Evolutionary conservation across 2,113 vertebrate genomes (phyloP), one percentile per base, ranked within the genome.

Genomic region (Tragelaphus imberbis): DNA sequence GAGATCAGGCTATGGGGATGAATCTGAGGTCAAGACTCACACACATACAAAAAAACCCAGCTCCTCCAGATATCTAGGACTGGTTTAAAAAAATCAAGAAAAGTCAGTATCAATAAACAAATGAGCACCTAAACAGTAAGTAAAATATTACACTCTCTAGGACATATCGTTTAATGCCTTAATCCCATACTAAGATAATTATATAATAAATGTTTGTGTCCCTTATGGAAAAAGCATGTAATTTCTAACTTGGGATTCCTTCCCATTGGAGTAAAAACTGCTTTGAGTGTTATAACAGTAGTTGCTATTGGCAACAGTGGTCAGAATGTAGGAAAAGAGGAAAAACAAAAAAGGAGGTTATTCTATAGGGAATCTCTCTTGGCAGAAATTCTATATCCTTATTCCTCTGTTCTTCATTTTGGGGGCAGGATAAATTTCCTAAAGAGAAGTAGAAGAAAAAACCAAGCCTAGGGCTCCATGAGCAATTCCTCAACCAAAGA

Each of bases 301-400:
- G 93, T 94, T 97, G 93, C 79, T 53, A 90, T 65, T 53, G 89
- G 96, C 91, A 97, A 96, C 93, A 51, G 55, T 47, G 51, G 36
- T 80, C 91, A 88, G 51, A 61, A 4, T 49, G 55, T 36, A n/a
- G 25, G 75, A 93, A 81, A 88, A 91, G 12, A 8, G 14, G 36
- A 19, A 65, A 88, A 88, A 49, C 11, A 36, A 30, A 59, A 88
- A 61, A 17, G 0, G 71, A 77, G 1, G 58, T 85, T 59, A 53
- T 80, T 75, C 81, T 84, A 44, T 53, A n/a, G n/a, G 82, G n/a
- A 85, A 55, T 88, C 56, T 68, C 23, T 88, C 89, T 58, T 71
- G 40, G 58, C 33, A 88, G 84, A 84, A 90, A 75, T 7, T 36
- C 68, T 40, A 21, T 59, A 92, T 59, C 36, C 84, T 30, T 6